Evolutionary conservation across 2,797 vertebrate genomes (phyloP).

Genomic region (Rhinogobio ventralis): DNA sequence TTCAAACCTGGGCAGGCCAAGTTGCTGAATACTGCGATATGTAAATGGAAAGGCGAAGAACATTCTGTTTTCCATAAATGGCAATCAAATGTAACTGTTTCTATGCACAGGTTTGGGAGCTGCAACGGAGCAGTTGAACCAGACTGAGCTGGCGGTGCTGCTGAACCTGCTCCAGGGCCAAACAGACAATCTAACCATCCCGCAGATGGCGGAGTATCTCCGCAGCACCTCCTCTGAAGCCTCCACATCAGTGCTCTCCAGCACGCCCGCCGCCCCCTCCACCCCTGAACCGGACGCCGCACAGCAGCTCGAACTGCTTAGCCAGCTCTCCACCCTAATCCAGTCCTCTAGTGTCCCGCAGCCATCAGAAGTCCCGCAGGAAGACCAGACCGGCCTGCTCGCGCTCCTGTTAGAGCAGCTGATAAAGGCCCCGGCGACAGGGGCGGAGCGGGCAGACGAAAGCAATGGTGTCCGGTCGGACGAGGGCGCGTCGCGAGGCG

Average conservation of each 20-base stretch:
- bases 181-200: conserved; percentile 87
- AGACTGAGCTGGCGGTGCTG: conserved; percentile 92
- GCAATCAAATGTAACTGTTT: background rate
- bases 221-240: conserved; percentile 82
- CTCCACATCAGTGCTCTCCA: conserved; percentile 42
- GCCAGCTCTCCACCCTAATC: conserved; percentile 89
- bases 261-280: conserved; percentile 35
- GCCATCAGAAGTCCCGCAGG: conserved; percentile 81
- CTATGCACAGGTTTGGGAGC: conserved; percentile 82
- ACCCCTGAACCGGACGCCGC: conserved; percentile 81
- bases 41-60: background rate
- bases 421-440: conserved; percentile 89
- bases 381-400: conserved; percentile 92
- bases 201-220: conserved; percentile 94
- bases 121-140: conserved; percentile 94
- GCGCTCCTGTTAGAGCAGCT: conserved; percentile 94
- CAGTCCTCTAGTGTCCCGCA: conserved; percentile 84
- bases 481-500: conserved; percentile 81
- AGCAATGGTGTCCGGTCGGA: conserved; percentile 89
- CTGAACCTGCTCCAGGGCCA: conserved; percentile 97
- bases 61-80: background rate
- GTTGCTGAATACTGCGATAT: background rate
- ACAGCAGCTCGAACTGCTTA: conserved; percentile 89
- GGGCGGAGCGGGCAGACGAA: conserved; percentile 81
- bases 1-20: too few relatives aligned